Base-by-base conservation (phyloP, 1,140 invertebrate genomes). In the Saccostrea glomerata region DNA sequence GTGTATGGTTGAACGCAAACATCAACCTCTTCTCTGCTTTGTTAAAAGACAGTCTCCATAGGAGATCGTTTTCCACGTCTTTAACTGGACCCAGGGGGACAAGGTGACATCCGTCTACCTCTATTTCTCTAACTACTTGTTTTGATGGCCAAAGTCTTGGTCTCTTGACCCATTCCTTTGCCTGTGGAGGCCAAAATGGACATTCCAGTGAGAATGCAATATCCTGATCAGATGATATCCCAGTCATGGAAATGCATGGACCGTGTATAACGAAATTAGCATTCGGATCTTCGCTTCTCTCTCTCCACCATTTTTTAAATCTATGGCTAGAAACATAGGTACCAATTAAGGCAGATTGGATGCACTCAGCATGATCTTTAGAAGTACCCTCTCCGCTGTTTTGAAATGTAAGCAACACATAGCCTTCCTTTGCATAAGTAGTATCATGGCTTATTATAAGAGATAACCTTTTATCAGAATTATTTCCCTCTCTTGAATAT, bases 11-110 rank as follows among this genome's bases (percentile, higher is more conserved):
- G 20, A 85, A 85, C 36, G 87, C 84, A 82, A 58, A 82, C 30
- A 88, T 54, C 23, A 88, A 25, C 20, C 56, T 17, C 23, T 88
- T 85, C 47, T 88, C 84, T 11, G 58, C 83, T 13, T 77, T 55
- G 15, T 84, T 85, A 23, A 88, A 88, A 2, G 87, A 88, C 25
- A 88, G 2, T n/a, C 87, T 84, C 87, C 84, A 88, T 60, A 82
- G 54, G 23, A 88, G 6, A 54, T 54, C 47, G 30, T 83, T 20
- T 17, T 47, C 20, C 15, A 70, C 85, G 36, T 70, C 40, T 70
- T 25, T 20, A 2, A 70, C 70, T 12, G 30, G 15, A 12, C 87
- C 87, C 1, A 88, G 7, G 0, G 87, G 84, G 1, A 88, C 84
- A n/a, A 88, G 58, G 25, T 82, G 84, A 47, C 84, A 66, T 15